A percentile compares a stretch with the other conserved stretches of the same genome.
phyloP scores from a whole-genome alignment of 2,113 vertebrate species.

The Ahaetulla prasina region DNA sequence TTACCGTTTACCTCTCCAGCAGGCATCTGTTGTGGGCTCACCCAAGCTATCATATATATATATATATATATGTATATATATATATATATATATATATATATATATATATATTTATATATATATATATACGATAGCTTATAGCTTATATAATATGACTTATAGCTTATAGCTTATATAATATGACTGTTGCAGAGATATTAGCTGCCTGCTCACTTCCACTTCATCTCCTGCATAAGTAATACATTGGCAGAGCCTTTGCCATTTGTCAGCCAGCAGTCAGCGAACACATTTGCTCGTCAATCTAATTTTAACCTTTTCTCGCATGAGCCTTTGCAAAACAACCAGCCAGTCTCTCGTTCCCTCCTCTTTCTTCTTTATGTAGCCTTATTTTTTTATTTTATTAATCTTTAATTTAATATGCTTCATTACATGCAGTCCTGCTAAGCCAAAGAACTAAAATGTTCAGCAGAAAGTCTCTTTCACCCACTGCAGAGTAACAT shows the following conservation, averaged over 20 bases:
- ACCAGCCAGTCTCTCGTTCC: conserved; percentile 79
- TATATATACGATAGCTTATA: too few relatives aligned
- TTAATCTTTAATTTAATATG: conserved; percentile 42
- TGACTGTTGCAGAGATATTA: conserved; percentile 65
- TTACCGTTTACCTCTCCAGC: conserved; percentile 47
- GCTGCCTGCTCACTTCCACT: conserved; percentile 66
- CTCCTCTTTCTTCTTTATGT: conserved; percentile 45
- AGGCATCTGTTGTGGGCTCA: conserved; percentile 55
- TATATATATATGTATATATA: too few relatives aligned
- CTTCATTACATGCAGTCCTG: conserved; percentile 48
- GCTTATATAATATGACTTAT: too few relatives aligned
- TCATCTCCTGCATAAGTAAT: conserved; percentile 72
- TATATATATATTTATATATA: too few relatives aligned
- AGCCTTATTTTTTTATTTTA: conserved; percentile 20
- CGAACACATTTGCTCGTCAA: conserved; percentile 81
- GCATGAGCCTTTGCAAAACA: conserved; percentile 73
- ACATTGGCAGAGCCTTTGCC: conserved; percentile 75
- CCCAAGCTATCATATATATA: conserved; percentile 37
- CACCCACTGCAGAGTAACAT: conserved; percentile 61
- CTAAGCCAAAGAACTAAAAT: conserved; percentile 56
- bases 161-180: too few relatives aligned
- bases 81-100: too few relatives aligned
- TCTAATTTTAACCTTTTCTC: conserved; percentile 80
- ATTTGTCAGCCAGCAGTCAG: conserved; percentile 82
- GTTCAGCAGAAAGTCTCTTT: conserved; percentile 62